Percentiles rank a stretch among this genome's conserved stretches.
Evolutionary conservation across 2,113 vertebrate genomes (phyloP).

Genomic region (Nothobranchius furzeri): DNA sequence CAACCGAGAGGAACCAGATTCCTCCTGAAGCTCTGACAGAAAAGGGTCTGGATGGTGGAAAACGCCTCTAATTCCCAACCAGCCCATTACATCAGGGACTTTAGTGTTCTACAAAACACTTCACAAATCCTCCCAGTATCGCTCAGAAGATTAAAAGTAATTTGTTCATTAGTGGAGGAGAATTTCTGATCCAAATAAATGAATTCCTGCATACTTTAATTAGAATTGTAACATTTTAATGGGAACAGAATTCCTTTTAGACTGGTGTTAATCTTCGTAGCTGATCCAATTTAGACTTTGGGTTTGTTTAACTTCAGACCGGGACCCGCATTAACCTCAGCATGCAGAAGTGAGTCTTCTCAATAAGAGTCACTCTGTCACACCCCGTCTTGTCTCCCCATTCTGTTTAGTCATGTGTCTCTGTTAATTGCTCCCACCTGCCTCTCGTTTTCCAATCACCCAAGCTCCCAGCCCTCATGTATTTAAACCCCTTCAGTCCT

Average conservation of each 20-base stretch:
- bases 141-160: not conserved
- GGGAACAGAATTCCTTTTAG: constrained; percentile 16
- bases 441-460: too few relatives aligned
- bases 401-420: too few relatives aligned
- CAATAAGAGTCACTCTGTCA: too few relatives aligned
- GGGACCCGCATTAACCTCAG: too few relatives aligned
- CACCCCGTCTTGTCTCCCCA: too few relatives aligned
- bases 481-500: too few relatives aligned
- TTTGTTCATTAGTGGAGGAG: constrained; percentile 14
- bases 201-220: constrained; percentile 11
- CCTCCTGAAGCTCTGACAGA: not conserved
- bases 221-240: constrained; percentile 36
- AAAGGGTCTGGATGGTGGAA: not conserved
- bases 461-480: too few relatives aligned
- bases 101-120: not conserved
- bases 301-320: too few relatives aligned
- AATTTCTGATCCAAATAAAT: constrained; percentile 8
- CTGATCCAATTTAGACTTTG: too few relatives aligned
- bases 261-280: constrained; percentile 16
- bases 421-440: too few relatives aligned
- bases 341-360: too few relatives aligned
- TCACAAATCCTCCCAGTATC: constrained; percentile 16
- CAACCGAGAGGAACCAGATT: constrained; percentile 16
- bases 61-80: not conserved
- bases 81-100: not conserved